A percentile compares a stretch with the other conserved stretches of the same genome.
Evolutionary conservation across 2,797 vertebrate genomes (phyloP).

Genomic region (Eulemur coronatus): DNA sequence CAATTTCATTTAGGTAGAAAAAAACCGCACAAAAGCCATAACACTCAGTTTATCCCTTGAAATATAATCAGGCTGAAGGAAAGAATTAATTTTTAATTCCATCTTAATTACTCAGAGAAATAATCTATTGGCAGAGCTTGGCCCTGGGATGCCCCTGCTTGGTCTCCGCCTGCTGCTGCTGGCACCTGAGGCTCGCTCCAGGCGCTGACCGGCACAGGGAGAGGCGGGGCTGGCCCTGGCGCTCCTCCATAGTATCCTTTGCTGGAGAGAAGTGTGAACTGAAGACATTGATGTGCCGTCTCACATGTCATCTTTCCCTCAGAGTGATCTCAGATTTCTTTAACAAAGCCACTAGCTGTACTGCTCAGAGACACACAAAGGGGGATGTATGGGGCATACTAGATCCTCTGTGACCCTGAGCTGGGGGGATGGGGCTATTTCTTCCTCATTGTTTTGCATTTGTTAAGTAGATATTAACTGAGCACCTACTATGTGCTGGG

Average conservation of each 20-base stretch:
- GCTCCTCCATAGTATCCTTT: not conserved
- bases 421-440: not conserved
- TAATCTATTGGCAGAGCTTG: slow-evolving; percentile 82
- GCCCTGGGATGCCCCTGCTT: slow-evolving; percentile 24
- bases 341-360: not conserved
- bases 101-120: slow-evolving; percentile 86
- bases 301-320: not conserved
- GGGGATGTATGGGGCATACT: too few species aligned
- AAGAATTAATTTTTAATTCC: slow-evolving; percentile 89
- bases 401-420: not conserved
- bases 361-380: not conserved
- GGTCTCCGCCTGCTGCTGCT: not conserved
- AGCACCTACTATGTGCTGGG: not conserved
- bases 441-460: not conserved
- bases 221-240: not conserved
- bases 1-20: slow-evolving; percentile 74
- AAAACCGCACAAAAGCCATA: slow-evolving; percentile 73
- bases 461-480: not conserved
- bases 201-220: not conserved
- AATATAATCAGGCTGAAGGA: slow-evolving; percentile 76
- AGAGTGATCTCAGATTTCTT: not conserved
- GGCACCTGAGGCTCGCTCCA: slow-evolving; percentile 29
- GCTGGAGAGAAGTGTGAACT: not conserved
- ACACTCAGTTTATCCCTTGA: slow-evolving; percentile 80
- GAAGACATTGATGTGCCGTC: not conserved